A percentile compares a stretch with the other conserved stretches of the same genome.
Evolutionary conservation across 1,140 invertebrate species (phyloP).

Genomic region (Archivesica marissinica): DNA sequence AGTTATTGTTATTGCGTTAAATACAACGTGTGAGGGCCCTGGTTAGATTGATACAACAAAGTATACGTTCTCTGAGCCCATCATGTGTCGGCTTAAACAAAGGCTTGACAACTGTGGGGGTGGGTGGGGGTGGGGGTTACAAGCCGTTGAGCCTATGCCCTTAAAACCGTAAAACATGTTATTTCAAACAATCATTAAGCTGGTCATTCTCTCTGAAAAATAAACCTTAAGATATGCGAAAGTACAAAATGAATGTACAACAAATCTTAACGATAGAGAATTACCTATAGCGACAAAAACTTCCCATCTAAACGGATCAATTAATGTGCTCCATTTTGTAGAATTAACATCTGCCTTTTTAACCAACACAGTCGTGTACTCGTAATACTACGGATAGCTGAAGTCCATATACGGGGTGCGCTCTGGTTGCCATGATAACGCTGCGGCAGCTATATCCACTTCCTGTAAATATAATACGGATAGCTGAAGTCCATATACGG

Average conservation of each 20-base stretch:
- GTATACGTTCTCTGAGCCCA: no score
- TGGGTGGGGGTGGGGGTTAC: no score
- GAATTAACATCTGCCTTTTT: neutral
- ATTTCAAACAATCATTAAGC: no score
- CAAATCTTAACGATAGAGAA: neutral
- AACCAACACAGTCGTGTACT: slow-evolving; percentile 1
- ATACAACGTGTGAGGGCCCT: no score
- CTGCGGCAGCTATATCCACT: slow-evolving; percentile 14
- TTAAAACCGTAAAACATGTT: no score
- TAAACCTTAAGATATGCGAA: no score
- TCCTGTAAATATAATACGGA: neutral
- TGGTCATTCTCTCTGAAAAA: no score
- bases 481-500: slow-evolving; percentile 17
- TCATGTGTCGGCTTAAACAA: no score
- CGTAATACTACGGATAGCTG: slow-evolving; percentile 16
- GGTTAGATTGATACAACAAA: no score
- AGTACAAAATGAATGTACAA: neutral
- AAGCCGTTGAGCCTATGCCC: no score
- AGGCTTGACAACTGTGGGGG: no score
- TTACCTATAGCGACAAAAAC: slow-evolving; percentile 2
- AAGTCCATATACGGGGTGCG: neutral
- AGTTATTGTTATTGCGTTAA: no score
- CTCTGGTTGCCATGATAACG: neutral
- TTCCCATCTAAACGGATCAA: slow-evolving; percentile 11
- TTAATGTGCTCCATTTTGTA: slow-evolving; percentile 11